Evolutionary conservation across 2,797 vertebrate genomes (phyloP).

Genomic region (Leptatherina wallacei): DNA sequence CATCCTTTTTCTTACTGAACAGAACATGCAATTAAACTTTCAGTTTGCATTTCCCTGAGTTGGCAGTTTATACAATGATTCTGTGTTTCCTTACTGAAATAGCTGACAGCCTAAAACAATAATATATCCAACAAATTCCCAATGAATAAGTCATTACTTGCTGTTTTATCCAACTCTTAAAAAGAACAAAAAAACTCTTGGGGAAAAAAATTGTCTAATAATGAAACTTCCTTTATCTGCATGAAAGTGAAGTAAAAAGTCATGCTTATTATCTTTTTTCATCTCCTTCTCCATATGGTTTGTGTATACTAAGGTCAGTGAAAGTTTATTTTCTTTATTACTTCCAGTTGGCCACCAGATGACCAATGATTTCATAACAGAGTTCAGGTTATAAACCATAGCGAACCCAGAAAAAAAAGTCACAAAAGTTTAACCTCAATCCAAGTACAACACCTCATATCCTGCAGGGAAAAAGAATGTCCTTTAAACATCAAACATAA

Average conservation of each 20-base stretch:
- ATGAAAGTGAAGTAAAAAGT: background rate
- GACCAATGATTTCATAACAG: constrained; percentile 11
- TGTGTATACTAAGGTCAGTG: background rate
- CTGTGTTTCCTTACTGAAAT: constrained; percentile 32
- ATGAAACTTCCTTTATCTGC: background rate
- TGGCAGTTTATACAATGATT: constrained; percentile 9
- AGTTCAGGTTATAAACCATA: background rate
- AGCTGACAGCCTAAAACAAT: constrained; percentile 21
- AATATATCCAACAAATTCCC: constrained; percentile 47
- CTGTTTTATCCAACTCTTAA: constrained; percentile 8
- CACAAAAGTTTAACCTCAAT: background rate
- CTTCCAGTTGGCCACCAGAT: constrained; percentile 13
- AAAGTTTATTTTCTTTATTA: background rate
- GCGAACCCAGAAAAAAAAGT: background rate
- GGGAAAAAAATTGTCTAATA: background rate
- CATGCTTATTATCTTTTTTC: background rate
- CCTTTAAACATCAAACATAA: background rate
- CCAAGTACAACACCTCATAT: background rate
- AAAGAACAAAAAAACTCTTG: background rate
- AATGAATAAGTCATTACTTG: constrained; percentile 47
- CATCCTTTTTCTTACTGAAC: background rate
- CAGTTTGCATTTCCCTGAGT: constrained; percentile 1
- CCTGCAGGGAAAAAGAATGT: background rate
- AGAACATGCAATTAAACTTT: background rate
- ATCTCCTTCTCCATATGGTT: background rate